A percentile compares a stretch with the other conserved stretches of the same genome.
These are phyloP conservation scores for Myopa tessellatipennis DNA, from an alignment of 2,888 invertebrate genomes.

Conservation along the genomic window DNA sequence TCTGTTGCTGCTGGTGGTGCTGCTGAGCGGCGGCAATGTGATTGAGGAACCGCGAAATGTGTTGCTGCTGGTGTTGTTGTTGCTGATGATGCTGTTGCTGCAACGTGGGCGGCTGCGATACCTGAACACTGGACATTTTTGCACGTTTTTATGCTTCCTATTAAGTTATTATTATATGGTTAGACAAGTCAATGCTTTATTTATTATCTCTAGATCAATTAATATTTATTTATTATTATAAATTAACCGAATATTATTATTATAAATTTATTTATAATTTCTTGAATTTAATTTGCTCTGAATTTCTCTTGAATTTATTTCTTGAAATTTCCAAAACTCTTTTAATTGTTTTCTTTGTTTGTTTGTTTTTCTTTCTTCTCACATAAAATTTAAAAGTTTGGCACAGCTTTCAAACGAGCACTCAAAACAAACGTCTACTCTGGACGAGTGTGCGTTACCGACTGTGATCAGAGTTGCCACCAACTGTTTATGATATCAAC, in stretches of 20 bases:
- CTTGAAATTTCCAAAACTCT: background rate
- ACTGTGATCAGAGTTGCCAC: constrained; percentile 57
- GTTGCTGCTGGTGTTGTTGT: constrained; percentile 54
- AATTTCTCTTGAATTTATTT: too few relatives aligned
- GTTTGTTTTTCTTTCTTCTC: constrained; percentile 24
- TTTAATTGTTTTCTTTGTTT: constrained; percentile 26
- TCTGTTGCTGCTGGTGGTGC: constrained; percentile 49
- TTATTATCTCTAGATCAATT: constrained; percentile 20
- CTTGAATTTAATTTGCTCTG: too few relatives aligned
- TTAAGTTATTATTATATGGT: background rate
- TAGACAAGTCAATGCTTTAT: background rate
- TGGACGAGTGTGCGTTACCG: constrained; percentile 60
- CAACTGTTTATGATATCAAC: constrained; percentile 56
- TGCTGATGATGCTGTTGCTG: constrained; percentile 52
- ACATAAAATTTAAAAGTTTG: background rate
- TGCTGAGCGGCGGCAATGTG: constrained; percentile 60
- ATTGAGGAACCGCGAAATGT: constrained; percentile 63
- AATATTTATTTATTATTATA: constrained; percentile 19
- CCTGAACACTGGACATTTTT: constrained; percentile 67
- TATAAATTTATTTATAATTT: too few relatives aligned
- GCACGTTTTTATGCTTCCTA: constrained; percentile 11
- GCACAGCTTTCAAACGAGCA: background rate
- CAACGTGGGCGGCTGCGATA: constrained; percentile 62
- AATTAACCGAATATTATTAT: background rate
- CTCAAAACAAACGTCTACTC: constrained; percentile 43